These are phyloP conservation scores for Gymnopithys bicolor DNA, from an alignment of 2,797 vertebrate species.

Conservation along the genomic window DNA sequence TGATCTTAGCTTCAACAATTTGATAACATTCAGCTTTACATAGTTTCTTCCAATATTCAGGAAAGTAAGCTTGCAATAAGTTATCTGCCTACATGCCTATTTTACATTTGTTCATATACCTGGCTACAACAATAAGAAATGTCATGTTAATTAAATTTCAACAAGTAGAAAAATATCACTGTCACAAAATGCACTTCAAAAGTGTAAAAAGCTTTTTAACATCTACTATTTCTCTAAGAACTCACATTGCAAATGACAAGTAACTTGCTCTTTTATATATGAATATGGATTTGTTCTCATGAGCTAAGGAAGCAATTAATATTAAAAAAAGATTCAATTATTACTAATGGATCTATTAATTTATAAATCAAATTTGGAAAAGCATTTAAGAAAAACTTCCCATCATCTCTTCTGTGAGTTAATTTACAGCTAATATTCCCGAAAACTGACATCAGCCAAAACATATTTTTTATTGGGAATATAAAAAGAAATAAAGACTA, in stretches of 20 bases:
- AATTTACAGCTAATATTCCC: neutral
- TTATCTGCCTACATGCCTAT: neutral
- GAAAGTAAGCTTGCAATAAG: neutral
- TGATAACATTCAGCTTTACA: neutral
- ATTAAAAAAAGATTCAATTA: slow-evolving; percentile 22
- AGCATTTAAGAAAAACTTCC: slow-evolving; percentile 26
- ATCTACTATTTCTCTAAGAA: neutral
- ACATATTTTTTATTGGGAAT: neutral
- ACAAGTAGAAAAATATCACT: neutral
- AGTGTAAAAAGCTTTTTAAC: neutral
- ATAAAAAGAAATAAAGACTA: neutral
- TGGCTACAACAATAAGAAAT: neutral
- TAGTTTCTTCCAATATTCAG: neutral
- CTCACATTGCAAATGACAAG: neutral
- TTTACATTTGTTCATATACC: neutral
- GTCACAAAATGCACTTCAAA: neutral
- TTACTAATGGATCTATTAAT: slow-evolving; percentile 41
- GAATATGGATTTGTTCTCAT: neutral
- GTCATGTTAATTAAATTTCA: neutral
- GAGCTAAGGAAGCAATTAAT: neutral
- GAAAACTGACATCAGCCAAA: neutral
- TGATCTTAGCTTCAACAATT: neutral
- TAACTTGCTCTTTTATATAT: neutral
- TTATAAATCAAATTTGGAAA: slow-evolving; percentile 24
- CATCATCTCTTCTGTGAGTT: neutral